Base-by-base conservation (phyloP, 2,888 invertebrate species). In the Diaprepes abbreviatus region DNA sequence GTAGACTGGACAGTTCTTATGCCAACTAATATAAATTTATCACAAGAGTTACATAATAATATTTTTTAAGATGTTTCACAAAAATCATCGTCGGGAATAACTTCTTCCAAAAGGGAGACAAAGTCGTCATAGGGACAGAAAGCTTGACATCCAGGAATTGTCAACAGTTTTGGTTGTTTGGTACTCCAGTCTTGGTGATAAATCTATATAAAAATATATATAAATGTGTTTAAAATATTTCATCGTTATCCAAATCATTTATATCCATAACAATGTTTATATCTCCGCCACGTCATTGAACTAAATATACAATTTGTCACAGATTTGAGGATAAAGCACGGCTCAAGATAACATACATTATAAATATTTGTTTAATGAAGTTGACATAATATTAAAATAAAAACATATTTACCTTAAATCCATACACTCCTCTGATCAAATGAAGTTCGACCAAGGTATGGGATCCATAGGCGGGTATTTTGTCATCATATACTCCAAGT, bases 111-210 rank as follows among this genome's bases (percentile, higher is more conserved):
- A 9, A 68, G 17, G 6, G 50, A 52, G 2, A 55, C 55, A 17
- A 68, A 68, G 5, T 55, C 38, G 21, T 70, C 66, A 45, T n/a
- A 60, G 6, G 65, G 65, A 40, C 71, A 71, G 55, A 71, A 71
- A 10, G 43, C 50, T n/a, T 12, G 10, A 45, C 71, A 71, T 9
- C 67, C 67, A 12, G 71, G 71, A 10, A 71, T 67, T 2, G 45
- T 63, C 35, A 71, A 12, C 6, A 70, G 21, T 36, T 38, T 63
- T 35, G 60, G 73, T 38, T 64, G 50, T 10, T 16, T 36, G 48
- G 54, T 58, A 48, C 38, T 57, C 63, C 76, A 77, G 60, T 77
- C 73, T 67, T 77, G 73, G 58, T 76, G 74, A 19, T 55, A 72
- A 6, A 76, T 40, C 77, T 77, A 33, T 65, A 70, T 64, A 48